phyloP scores from a whole-genome alignment of 2,797 vertebrate species.

The Lacerta agilis region DNA sequence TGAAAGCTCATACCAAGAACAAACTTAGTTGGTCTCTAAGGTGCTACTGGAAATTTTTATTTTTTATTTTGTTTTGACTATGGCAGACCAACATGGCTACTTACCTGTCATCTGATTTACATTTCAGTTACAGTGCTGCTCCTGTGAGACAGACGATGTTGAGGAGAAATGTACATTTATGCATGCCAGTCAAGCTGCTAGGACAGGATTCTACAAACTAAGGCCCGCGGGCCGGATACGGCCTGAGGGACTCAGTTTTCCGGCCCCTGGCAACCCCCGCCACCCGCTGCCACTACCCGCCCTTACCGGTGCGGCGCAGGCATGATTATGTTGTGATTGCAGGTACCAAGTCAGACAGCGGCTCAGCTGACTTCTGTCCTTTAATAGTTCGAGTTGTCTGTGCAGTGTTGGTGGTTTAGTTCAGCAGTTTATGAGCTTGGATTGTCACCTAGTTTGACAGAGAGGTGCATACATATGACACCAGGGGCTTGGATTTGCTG shows the following conservation, averaged over 20 bases:
- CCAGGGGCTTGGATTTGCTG: not conserved
- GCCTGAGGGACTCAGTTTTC: no score
- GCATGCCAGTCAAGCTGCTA: slow-evolving; percentile 35
- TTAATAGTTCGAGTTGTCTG: not conserved
- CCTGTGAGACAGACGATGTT: slow-evolving; percentile 12
- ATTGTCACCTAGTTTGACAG: not conserved
- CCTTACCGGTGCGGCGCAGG: not conserved
- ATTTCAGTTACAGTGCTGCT: slow-evolving; percentile 1
- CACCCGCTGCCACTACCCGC: no score
- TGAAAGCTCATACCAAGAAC: no score
- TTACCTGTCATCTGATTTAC: not conserved
- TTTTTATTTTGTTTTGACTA: no score
- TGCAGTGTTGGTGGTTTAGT: not conserved
- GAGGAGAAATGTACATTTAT: not conserved
- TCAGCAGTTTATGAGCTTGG: fast-evolving
- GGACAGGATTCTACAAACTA: fast-evolving
- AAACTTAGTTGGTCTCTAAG: no score
- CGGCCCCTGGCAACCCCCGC: no score
- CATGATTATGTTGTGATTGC: not conserved
- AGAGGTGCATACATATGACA: not conserved
- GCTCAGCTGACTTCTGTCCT: not conserved
- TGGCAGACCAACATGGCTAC: no score
- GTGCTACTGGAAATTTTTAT: no score
- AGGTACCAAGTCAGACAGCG: not conserved
- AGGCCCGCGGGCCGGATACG: no score